Evolutionary conservation across 2,113 vertebrate species (phyloP), one percentile per base, ranked within the genome.

Genomic region (Jacana jacana): DNA sequence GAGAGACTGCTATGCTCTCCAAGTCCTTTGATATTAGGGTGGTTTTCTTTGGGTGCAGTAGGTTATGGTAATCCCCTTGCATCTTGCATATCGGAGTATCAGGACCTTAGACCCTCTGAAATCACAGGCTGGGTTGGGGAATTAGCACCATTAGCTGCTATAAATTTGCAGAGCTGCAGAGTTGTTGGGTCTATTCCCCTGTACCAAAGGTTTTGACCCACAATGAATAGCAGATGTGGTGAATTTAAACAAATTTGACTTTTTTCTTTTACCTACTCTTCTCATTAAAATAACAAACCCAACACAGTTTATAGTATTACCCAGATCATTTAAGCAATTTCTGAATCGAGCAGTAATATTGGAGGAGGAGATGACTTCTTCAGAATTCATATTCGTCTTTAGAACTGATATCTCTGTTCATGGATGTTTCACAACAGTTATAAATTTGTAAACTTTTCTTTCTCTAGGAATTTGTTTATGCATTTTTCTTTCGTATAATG

Each of bases 131-230:
- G 49, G 17, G 30, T 35, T 86, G 35, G 60, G 51, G 46, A 81
- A 46, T 91, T 91, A 86, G 66, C 86, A 70, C 46, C 20, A 42
- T 95, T 89, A 95, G 68, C 40, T 86, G 13, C 8, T 75, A 70
- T 24, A 77, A 68, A 91, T 81, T 57, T 79, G 70, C 57, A 71
- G 72, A 83, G 64, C 54, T 73, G 80, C 55, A 52, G 65, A 75
- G 46, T n/a, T 82, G 39, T 60, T 68, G 60, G 25, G 35, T 76
- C 60, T 88, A 2, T 80, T 87, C 68, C 33, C 28, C 19, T 46
- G 20, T 77, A 89, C 33, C 48, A n/a, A 33, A 24, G 81, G n/a
- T 95, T 95, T 94, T 94, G 76, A 93, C 72, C 79, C 51, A 55
- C 52, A 63, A 0, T 65, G 63, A 75, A 48, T 60, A 64, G n/a